phyloP scores from a whole-genome alignment of 2,113 vertebrate genomes.

The Brienomyrus brachyistius region DNA sequence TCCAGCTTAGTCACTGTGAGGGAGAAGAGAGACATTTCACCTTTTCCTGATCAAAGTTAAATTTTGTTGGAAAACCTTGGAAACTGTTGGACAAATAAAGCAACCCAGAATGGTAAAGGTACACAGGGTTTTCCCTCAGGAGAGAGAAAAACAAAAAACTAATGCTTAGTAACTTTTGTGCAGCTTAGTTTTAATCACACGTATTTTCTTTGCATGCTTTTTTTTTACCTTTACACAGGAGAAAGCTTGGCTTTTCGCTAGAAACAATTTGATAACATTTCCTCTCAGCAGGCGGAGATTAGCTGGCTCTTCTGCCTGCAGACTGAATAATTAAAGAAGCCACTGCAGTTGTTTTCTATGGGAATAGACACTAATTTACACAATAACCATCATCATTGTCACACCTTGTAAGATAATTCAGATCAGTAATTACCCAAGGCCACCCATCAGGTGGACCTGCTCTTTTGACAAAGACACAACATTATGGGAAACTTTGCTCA shows the following conservation, averaged over 20 bases:
- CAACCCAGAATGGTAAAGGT: background rate
- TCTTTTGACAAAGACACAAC: background rate
- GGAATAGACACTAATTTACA: background rate
- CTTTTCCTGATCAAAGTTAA: conserved; percentile 1
- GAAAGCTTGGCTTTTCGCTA: background rate
- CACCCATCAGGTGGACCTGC: background rate
- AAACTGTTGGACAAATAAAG: background rate
- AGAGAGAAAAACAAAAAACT: background rate
- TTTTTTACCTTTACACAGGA: background rate
- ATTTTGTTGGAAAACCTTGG: background rate
- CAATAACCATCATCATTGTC: background rate
- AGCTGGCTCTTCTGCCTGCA: conserved; percentile 14
- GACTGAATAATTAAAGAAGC: conserved; percentile 23
- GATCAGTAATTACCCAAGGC: background rate
- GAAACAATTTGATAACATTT: conserved; percentile 15
- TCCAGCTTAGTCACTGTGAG: background rate
- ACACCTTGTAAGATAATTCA: background rate
- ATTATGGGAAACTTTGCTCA: background rate
- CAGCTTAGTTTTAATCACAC: background rate
- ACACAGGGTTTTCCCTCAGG: background rate
- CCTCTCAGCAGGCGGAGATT: conserved; percentile 17
- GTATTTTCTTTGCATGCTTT: background rate
- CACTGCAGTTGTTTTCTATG: background rate
- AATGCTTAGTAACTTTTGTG: background rate
- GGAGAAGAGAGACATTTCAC: background rate